These are phyloP conservation scores for Eupithecia centaureata DNA, from an alignment of 2,888 invertebrate species.

Conservation along the genomic window DNA sequence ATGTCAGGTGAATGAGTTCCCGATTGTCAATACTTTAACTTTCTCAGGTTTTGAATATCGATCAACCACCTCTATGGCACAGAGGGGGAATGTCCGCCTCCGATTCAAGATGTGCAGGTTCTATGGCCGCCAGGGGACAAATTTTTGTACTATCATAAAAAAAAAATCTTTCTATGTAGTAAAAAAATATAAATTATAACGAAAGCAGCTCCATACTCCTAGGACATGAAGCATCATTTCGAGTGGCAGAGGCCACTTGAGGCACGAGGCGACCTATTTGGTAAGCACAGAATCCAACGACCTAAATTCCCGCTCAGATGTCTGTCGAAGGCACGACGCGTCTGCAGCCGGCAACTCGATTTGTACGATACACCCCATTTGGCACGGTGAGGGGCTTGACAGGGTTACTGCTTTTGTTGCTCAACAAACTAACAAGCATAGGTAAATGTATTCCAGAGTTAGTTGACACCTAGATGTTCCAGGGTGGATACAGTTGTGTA, in stretches of 20 bases:
- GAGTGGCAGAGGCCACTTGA: constrained; percentile 37
- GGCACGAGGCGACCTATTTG: constrained; percentile 53
- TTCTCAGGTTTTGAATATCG: not conserved
- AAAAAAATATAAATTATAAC: too few relatives aligned
- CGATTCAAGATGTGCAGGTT: too few relatives aligned
- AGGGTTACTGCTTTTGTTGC: not conserved
- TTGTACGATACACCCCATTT: constrained; percentile 59
- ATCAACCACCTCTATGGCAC: too few relatives aligned
- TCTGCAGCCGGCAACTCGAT: constrained; percentile 58
- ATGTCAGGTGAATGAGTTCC: not conserved
- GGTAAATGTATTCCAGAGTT: not conserved
- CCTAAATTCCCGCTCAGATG: constrained; percentile 59
- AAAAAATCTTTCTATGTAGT: too few relatives aligned
- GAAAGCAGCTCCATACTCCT: not conserved
- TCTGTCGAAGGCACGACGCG: constrained; percentile 58
- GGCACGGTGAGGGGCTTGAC: constrained; percentile 35
- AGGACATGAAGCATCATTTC: not conserved
- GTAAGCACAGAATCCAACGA: constrained; percentile 56
- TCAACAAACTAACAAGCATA: not conserved
- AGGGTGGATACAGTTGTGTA: not conserved
- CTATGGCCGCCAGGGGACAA: too few relatives aligned
- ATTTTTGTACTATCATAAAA: too few relatives aligned
- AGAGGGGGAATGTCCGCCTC: too few relatives aligned
- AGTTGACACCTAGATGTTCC: not conserved
- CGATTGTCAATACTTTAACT: not conserved